A percentile compares a stretch with the other conserved stretches of the same genome.
Conservation (phyloP, 2,888 invertebrate genomes). For the Amitus sp. region DNA sequence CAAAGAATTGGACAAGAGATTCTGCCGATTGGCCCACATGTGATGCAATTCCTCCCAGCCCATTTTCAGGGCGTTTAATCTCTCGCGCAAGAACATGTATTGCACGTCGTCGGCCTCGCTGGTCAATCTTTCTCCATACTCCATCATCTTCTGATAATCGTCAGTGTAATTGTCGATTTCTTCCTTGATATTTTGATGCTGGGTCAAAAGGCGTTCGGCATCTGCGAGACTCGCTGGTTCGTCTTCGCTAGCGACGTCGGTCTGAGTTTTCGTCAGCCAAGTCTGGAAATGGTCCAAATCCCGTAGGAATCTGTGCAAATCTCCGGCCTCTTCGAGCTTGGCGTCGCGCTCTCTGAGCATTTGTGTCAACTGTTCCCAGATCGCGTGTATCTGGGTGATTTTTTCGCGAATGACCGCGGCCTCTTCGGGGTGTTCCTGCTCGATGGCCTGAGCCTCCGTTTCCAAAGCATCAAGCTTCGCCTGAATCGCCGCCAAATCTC, state of each 20-base stretch:
- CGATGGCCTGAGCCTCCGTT: slow-evolving; percentile 91
- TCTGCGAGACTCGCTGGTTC: slow-evolving; percentile 93
- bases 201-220: slow-evolving; percentile 95
- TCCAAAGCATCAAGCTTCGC: slow-evolving; percentile 95
- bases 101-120: slow-evolving; percentile 89
- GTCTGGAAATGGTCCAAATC: slow-evolving; percentile 99
- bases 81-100: slow-evolving; percentile 99
- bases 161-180: slow-evolving; percentile 99
- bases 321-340: slow-evolving; percentile 98
- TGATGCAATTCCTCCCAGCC: slow-evolving; percentile 99
- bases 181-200: slow-evolving; percentile 98
- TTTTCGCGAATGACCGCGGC: slow-evolving; percentile 90
- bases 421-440: slow-evolving; percentile 94
- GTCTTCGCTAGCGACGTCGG: slow-evolving; percentile 98
- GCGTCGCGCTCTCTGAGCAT: slow-evolving; percentile 98
- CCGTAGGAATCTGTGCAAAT: slow-evolving; percentile 96
- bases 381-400: slow-evolving; percentile 88
- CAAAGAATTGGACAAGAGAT: slow-evolving; percentile 91
- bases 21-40: slow-evolving; percentile 99
- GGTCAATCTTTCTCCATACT: slow-evolving; percentile 96
- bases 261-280: slow-evolving; percentile 98
- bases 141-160: slow-evolving; percentile 99
- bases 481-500: slow-evolving; percentile 98
- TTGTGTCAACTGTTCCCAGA: slow-evolving; percentile 97
- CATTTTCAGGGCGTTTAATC: slow-evolving; percentile 96